These are phyloP conservation scores for Urechis unicinctus DNA, from an alignment of 2,888 invertebrate species.

Conservation along the genomic window DNA sequence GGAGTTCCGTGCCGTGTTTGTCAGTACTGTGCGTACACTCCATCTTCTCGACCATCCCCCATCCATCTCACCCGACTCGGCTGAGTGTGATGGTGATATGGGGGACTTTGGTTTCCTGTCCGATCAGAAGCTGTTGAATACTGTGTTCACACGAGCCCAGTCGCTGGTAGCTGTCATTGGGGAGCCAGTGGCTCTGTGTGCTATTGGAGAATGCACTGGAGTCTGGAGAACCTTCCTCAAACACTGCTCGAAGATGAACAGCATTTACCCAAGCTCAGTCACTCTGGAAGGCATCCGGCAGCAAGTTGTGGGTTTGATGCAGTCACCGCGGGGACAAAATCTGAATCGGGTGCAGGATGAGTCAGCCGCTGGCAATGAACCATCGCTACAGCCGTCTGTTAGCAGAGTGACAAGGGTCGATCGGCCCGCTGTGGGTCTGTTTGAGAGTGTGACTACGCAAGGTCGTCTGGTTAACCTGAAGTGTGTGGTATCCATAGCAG, in stretches of 20 bases:
- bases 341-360: no score
- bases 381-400: no score
- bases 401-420: no score
- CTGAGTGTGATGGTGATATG: slow-evolving; percentile 3
- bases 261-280: slow-evolving; percentile 1
- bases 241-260: background rate
- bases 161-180: slow-evolving; percentile 65
- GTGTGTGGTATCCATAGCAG: no score
- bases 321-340: no score
- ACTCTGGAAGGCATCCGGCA: slow-evolving; percentile 3
- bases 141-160: slow-evolving; percentile 44
- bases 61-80: slow-evolving; percentile 11
- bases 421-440: no score
- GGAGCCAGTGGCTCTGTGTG: slow-evolving; percentile 74
- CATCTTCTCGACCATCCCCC: slow-evolving; percentile 12
- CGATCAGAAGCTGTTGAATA: slow-evolving; percentile 43
- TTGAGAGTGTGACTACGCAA: no score
- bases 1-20: slow-evolving; percentile 42
- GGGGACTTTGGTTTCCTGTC: slow-evolving; percentile 40
- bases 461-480: no score
- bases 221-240: slow-evolving; percentile 14
- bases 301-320: background rate
- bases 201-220: slow-evolving; percentile 68
- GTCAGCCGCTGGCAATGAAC: no score
- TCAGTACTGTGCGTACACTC: slow-evolving; percentile 39